Evolutionary conservation across 2,888 invertebrate genomes (phyloP), one percentile per base, ranked within the genome.

Genomic region (Lasioglossum oenotherae): DNA sequence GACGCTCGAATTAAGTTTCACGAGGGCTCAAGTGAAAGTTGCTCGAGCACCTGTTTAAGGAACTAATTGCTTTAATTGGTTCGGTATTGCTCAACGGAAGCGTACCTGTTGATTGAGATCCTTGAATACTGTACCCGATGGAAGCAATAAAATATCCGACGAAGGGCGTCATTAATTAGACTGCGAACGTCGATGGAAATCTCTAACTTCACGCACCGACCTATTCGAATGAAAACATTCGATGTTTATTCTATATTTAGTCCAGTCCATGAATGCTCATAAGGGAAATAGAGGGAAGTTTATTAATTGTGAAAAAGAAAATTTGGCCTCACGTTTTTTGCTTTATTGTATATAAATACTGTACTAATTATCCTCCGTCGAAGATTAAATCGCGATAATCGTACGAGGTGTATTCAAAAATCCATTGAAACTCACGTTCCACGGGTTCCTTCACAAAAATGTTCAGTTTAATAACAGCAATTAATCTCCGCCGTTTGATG

Each of bases 41-140:
- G 19, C 67, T 44, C 46, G 75, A 76, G 64, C 67, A 73, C n/a
- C 79, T 80, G 74, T 49, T 80, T 77, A 77, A 49, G 41, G 74
- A 44, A 77, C 35, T 85, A 79, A 85, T 80, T 80, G 72, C 72
- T 57, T 38, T 74, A 78, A 84, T 77, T 84, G 84, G 73, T 35
- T 74, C 80, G 79, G 73, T 74, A 80, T 80, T 80, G 44, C 38
- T 14, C 16, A n/a, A 41, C 31, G 69, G n/a, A 35, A 67, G 67
- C 35, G 23, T 78, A 85, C 84, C 84, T 85, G 84, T 85, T 85
- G 84, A 85, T 85, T 67, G 31, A 75, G 41, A 27, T 27, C 27
- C 6, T 4, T 35, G 49, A 44, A 64, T 12, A 69, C 38, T 27
- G 60, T 57, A 41, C 31, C 6, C n/a, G 44, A 27, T 10, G 41